Conservation (phyloP, 2,888 invertebrate genomes). For the Orthosia cruda region DNA sequence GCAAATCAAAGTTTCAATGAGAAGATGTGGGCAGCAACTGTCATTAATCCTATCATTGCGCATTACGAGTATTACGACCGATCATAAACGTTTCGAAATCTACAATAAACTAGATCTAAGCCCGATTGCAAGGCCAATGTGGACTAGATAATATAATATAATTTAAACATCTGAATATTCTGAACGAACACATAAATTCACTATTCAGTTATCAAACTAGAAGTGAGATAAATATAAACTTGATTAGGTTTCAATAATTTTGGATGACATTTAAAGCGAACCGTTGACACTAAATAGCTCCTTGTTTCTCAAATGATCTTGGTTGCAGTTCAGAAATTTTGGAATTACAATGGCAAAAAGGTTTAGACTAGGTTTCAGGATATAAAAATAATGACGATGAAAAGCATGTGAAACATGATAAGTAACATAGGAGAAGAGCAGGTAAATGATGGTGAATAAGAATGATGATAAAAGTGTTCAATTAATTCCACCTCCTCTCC, state of each 20-base stretch:
- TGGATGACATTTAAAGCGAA: neutral
- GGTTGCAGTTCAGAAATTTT: no score
- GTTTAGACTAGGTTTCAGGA: no score
- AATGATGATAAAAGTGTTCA: no score
- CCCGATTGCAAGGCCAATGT: conserved; percentile 44
- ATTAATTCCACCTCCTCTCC: neutral
- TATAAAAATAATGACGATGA: no score
- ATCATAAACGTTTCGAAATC: conserved; percentile 53
- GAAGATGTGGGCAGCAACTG: conserved; percentile 49
- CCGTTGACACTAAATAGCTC: neutral
- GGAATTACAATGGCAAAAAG: no score
- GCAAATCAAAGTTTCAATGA: conserved; percentile 45
- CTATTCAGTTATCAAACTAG: neutral
- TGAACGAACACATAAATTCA: conserved; percentile 6
- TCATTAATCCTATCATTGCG: conserved; percentile 47
- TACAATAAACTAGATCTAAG: conserved; percentile 26
- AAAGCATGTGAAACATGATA: no score
- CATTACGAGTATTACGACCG: conserved; percentile 35
- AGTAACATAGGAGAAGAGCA: no score
- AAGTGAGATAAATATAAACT: neutral
- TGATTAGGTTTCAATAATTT: neutral
- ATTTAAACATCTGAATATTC: conserved; percentile 9
- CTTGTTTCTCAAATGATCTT: neutral
- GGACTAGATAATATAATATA: conserved; percentile 18
- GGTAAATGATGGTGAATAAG: no score